These are phyloP conservation scores for Branchipolynoe longqiensis DNA, from an alignment of 2,888 invertebrate genomes.

Conservation along the genomic window DNA sequence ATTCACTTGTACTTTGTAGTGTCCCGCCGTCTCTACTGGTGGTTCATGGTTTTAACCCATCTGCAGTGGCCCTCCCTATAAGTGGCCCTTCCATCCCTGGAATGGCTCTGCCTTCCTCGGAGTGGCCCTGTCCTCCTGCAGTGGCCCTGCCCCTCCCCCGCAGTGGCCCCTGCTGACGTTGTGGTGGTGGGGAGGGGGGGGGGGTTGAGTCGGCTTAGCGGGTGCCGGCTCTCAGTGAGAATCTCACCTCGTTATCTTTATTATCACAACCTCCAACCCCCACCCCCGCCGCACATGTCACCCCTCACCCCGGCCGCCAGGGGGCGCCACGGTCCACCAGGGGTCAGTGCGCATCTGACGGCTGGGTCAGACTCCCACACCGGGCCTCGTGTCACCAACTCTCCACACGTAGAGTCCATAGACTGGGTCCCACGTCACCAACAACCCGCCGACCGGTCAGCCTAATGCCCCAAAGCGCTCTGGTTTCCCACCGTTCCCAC, in stretches of 20 bases:
- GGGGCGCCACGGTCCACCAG: conserved; percentile 11
- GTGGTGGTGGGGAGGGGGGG: neutral
- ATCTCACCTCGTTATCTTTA: conserved; percentile 20
- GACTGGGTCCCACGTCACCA: no score
- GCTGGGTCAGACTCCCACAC: conserved; percentile 22
- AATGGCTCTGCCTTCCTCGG: neutral
- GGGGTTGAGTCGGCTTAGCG: no score
- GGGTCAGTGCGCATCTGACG: conserved; percentile 23
- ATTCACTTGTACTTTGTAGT: no score
- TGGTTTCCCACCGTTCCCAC: no score
- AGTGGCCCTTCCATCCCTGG: neutral
- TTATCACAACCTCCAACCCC: conserved; percentile 31
- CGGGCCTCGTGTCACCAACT: no score
- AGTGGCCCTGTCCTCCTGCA: neutral
- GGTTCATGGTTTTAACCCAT: no score
- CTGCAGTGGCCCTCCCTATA: no score
- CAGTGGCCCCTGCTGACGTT: neutral
- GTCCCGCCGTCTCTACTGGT: no score
- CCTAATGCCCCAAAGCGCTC: no score
- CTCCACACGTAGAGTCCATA: no score
- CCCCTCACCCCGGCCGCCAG: neutral
- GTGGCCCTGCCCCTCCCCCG: neutral
- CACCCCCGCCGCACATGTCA: conserved; percentile 17
- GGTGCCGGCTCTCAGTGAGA: no score
- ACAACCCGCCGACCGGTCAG: no score